These are phyloP conservation scores for Lordiphosa collinella DNA, from an alignment of 1,140 invertebrate species.

Conservation along the genomic window DNA sequence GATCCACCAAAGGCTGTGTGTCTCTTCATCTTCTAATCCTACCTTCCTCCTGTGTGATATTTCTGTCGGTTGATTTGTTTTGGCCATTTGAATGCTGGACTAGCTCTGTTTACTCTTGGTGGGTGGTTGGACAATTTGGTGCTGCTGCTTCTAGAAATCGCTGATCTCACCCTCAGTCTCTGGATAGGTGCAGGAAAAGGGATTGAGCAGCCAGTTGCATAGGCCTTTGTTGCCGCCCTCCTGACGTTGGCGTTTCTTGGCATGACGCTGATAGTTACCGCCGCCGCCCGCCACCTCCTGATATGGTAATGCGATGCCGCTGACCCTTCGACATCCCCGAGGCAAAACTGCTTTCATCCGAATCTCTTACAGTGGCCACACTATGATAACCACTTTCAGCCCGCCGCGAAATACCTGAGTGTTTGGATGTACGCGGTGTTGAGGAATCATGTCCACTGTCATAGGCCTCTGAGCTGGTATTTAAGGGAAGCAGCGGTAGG, in stretches of 20 bases:
- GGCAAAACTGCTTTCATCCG: constrained; percentile 90
- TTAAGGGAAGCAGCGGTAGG: constrained; percentile 69
- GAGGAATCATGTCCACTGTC: constrained; percentile 90
- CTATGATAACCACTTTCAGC: constrained; percentile 93
- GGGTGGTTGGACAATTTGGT: constrained; percentile 27
- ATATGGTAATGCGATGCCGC: constrained; percentile 83
- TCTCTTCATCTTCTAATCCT: constrained; percentile 20
- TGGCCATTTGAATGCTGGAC: constrained; percentile 63
- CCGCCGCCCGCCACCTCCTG: constrained; percentile 56
- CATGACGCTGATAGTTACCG: constrained; percentile 65
- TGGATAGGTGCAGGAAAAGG: constrained; percentile 86
- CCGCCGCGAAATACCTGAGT: constrained; percentile 86
- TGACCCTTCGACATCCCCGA: constrained; percentile 86
- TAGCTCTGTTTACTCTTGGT: constrained; percentile 45
- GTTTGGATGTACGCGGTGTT: constrained; percentile 88
- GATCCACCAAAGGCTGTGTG: constrained; percentile 27
- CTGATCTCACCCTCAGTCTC: constrained; percentile 84
- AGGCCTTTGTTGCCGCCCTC: constrained; percentile 60
- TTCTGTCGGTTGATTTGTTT: constrained; percentile 24
- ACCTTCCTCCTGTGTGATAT: constrained; percentile 34
- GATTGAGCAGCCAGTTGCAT: constrained; percentile 81
- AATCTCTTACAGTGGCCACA: constrained; percentile 87
- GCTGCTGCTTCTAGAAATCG: constrained; percentile 80
- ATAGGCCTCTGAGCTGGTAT: constrained; percentile 82
- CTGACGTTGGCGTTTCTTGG: constrained; percentile 69